Percentiles rank a stretch among this genome's conserved stretches.
Evolutionary conservation across 2,797 vertebrate species (phyloP).

Genomic region (Morus bassanus): DNA sequence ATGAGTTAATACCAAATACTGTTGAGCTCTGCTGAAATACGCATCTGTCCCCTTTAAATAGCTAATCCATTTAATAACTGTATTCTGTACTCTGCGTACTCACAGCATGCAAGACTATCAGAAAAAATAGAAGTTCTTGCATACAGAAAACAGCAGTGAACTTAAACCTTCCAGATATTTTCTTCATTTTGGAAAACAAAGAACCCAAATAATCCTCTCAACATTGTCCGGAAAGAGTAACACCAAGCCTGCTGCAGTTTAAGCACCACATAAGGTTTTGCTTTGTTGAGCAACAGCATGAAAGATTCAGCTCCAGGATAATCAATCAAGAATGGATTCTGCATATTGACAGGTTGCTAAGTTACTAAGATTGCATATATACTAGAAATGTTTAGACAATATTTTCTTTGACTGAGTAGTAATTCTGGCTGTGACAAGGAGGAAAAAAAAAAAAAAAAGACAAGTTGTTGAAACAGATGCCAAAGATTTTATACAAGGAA

Average conservation of each 20-base stretch:
- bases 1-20: neutral
- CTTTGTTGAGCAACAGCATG: neutral
- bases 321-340: neutral
- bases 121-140: neutral
- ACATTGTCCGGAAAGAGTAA: neutral
- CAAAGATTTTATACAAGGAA: slow-evolving; percentile 68
- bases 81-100: neutral
- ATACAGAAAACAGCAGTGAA: neutral
- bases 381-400: neutral
- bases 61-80: neutral
- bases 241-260: neutral
- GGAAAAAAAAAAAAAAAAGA: neutral
- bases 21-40: neutral
- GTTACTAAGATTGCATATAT: neutral
- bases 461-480: slow-evolving; percentile 47
- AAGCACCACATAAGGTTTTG: neutral
- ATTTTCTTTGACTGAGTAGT: neutral
- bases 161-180: neutral
- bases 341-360: neutral
- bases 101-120: neutral
- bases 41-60: neutral
- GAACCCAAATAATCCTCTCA: neutral
- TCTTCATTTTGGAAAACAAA: neutral
- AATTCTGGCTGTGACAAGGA: neutral
- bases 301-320: neutral